Evolutionary conservation across 2,888 invertebrate genomes (phyloP).

Genomic region (Hemithea aestivaria): DNA sequence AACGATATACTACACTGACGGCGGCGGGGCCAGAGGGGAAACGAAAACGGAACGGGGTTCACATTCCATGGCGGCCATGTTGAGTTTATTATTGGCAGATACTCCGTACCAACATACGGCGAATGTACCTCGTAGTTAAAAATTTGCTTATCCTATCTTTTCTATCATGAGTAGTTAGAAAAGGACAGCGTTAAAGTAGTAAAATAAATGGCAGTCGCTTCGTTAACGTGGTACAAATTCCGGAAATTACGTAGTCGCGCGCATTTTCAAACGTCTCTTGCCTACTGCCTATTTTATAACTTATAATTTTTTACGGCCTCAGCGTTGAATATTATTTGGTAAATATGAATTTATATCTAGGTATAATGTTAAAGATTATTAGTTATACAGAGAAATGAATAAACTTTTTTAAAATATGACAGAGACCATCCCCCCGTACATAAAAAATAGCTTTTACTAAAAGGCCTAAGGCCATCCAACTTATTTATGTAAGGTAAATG

Average conservation of each 20-base stretch:
- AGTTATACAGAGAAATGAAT: too few species aligned
- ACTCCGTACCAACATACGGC: conserved; percentile 20
- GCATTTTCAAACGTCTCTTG: conserved; percentile 21
- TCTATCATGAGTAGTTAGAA: conserved; percentile 10
- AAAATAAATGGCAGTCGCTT: neutral
- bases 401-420: too few species aligned
- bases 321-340: too few species aligned
- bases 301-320: too few species aligned
- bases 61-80: conserved; percentile 63
- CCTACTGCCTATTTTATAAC: too few species aligned
- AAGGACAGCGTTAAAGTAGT: conserved; percentile 10
- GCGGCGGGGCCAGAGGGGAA: conserved; percentile 78
- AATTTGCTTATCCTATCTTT: conserved; percentile 7
- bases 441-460: too few species aligned
- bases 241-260: conserved; percentile 31
- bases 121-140: conserved; percentile 13
- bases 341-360: too few species aligned
- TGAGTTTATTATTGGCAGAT: conserved; percentile 38
- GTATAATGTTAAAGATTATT: too few species aligned
- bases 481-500: too few species aligned
- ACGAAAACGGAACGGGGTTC: conserved; percentile 79
- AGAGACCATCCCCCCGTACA: too few species aligned
- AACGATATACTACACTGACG: conserved; percentile 78
- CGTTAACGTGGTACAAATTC: conserved; percentile 15
- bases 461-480: too few species aligned